Base-by-base conservation (phyloP, 2,797 vertebrate species). In the Alectoris magna region DNA sequence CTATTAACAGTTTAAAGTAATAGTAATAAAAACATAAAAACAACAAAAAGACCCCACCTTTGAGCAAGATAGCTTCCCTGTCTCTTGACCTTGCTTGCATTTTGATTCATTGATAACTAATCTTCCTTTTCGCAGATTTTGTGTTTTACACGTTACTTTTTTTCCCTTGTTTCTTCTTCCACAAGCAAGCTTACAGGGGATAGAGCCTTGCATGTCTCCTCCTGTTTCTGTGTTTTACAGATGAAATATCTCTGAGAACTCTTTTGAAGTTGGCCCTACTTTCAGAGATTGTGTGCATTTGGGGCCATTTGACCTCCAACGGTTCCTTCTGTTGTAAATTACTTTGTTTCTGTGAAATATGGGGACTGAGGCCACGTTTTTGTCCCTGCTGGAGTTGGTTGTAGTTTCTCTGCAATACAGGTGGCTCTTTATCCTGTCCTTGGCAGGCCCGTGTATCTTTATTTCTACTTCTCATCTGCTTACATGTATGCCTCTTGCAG, bases 1-100 rank as follows among this genome's bases (percentile, higher is more conserved):
- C 70, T 93, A 36, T 96, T 90, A 91, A 88, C 83, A 96, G 95
- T 91, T 96, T 86, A 75, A 95, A 92, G 68, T 70, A 69, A 78
- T 0, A 7, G 91, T 59, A 56, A 56, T 77, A 77, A 88, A 41
- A 41, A 41, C 13, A 41, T 12, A 41, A 41, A 41, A 41, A 13
- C 39, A 34, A 34, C 39, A 41, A 11, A 41, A 11, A 41, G 39
- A 41, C 39, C 10, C 39, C 12, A 75, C 29, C 11, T 31, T 9
- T 44, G 46, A 82, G 63, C 34, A 59, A 85, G 73, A 63, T 22
- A 14, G 69, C 79, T 86, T 88, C 48, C 9, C 2, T 19, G 5
- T 81, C 38, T 70, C 46, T 51, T 75, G 67, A 63, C 67, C 77
- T 84, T 38, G 15, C 49, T 84, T 88, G 48, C 51, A 9, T 88